These are phyloP conservation scores for Cydia strobilella DNA, from an alignment of 1,140 invertebrate species.

Conservation along the genomic window DNA sequence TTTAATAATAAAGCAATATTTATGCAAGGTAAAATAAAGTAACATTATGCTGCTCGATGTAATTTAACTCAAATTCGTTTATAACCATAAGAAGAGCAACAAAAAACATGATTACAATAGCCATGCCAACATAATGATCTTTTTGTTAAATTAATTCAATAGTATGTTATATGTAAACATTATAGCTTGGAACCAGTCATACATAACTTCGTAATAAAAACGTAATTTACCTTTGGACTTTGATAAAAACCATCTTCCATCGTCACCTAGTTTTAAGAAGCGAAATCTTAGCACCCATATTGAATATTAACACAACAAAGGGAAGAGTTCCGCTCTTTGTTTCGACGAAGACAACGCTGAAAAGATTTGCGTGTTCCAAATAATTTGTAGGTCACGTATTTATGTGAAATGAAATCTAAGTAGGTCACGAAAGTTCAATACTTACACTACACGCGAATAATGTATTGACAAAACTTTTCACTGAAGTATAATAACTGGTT, in stretches of 20 bases:
- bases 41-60: neutral
- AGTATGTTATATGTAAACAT: conserved; percentile 13
- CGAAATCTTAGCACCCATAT: conserved; percentile 32
- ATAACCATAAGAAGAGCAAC: neutral
- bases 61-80: neutral
- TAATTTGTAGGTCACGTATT: conserved; percentile 26
- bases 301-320: conserved; percentile 35
- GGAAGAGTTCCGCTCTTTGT: conserved; percentile 17
- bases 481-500: neutral
- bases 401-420: conserved; percentile 8
- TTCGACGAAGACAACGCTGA: neutral
- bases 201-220: neutral
- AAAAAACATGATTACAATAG: conserved; percentile 22
- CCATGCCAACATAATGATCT: conserved; percentile 23
- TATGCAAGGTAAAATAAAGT: too few species aligned
- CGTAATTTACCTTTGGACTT: conserved; percentile 39
- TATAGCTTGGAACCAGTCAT: neutral
- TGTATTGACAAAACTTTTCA: conserved; percentile 48
- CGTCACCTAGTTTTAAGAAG: conserved; percentile 42
- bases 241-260: conserved; percentile 47
- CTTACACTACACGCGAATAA: conserved; percentile 28
- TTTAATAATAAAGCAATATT: too few species aligned
- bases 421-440: conserved; percentile 23
- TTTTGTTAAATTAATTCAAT: conserved; percentile 28
- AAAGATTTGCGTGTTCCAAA: conserved; percentile 14